phyloP scores from a whole-genome alignment of 2,113 vertebrate genomes.

The Natator depressus region DNA sequence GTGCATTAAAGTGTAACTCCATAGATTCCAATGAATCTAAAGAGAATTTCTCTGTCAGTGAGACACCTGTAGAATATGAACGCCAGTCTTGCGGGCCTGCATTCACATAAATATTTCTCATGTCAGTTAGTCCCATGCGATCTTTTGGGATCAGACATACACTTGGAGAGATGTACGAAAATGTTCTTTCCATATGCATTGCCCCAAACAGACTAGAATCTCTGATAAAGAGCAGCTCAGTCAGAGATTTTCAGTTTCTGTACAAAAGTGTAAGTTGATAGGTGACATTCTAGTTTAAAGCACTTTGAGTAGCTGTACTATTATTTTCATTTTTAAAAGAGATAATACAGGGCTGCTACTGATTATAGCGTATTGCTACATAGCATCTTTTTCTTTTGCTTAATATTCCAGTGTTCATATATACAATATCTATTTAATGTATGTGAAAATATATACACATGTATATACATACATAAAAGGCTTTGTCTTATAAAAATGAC shows the following conservation, averaged over 20 bases:
- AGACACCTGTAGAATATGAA: not conserved
- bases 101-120: not conserved
- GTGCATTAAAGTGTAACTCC: not conserved
- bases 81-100: not conserved
- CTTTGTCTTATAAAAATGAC: not conserved
- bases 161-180: not conserved
- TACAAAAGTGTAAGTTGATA: not conserved
- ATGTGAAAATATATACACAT: not conserved
- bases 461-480: not conserved
- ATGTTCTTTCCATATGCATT: not conserved
- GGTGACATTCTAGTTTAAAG: not conserved
- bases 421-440: not conserved
- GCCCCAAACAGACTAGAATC: not conserved
- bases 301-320: not conserved
- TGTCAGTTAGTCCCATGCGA: not conserved
- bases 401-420: not conserved
- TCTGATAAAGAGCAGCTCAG: not conserved
- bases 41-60: not conserved
- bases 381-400: not conserved
- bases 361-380: not conserved
- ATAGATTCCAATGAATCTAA: not conserved
- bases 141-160: not conserved
- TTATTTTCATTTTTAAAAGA: not conserved
- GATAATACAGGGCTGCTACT: not conserved
- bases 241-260: not conserved